Base-by-base conservation (phyloP, 1,140 invertebrate genomes). In the Agraylea sexmaculata region DNA sequence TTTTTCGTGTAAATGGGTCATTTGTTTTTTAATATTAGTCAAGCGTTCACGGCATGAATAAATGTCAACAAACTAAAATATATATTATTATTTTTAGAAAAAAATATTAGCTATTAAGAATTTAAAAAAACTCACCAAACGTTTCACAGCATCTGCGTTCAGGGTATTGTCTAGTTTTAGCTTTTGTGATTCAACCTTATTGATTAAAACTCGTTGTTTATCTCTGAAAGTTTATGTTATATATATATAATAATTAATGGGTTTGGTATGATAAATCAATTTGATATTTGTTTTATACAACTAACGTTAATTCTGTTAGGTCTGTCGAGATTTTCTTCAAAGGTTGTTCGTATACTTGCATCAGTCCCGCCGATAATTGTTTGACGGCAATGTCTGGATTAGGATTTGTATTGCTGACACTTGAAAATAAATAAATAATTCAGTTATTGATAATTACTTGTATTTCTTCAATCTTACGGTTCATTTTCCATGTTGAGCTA, bases 1-100 rank as follows among this genome's bases (percentile, higher is more conserved):
- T 35, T 33, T 42, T 18, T 49, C 47, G 13, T 49, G 47, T 11
- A 49, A n/a, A 6, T 36, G 31, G 4, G 36, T 33, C 47, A 49
- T 49, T 31, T 49, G 47, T 23, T 43, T 49, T 22, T 45, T 49
- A 18, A 49, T 49, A 16, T 30, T 12, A 3, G 27, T 39, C 12
- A 49, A 22, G n/a, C 43, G 31, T 18, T 49, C 43, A 8, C 37
- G 23, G 27, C 47, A 49, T 6, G 33, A 30, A 11, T 15, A n/a
- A 2, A 49, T 38, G 33, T 49, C 43, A 10, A 37, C 25, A 45
- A 49, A 49, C 47, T 49, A 32, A 11, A 32, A 29, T 13, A 33
- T 25, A 2, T 12, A 38, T 30, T 21, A n/a, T 41, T 2, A 18
- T 21, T 2, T 22, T 43, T 17, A 42, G 2, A 42, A 15, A 6